Evolutionary conservation across 92 coral and sea anemone species (phyloP), one percentile per base, ranked within the genome.

Genomic region (Porites lobata): DNA sequence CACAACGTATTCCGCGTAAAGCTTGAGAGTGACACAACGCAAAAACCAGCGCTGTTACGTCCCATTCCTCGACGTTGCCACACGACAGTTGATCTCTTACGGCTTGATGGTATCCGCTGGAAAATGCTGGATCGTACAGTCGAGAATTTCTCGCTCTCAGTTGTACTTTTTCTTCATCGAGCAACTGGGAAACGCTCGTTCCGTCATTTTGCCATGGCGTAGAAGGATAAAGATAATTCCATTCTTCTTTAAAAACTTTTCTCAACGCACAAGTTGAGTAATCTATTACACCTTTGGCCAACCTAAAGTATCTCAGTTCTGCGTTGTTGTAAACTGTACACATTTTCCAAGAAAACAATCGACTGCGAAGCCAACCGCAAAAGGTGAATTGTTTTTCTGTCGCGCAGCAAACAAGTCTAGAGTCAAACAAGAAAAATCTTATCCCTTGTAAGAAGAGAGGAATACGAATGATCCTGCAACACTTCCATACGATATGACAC

Each of bases 31-130:
- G 70, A 1, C 57, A 77, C 1, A 86, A 9, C 69, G 85, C 90
- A 38, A 78, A 78, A 1, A 78, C 85, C 20, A 86, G 69, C 8
- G 85, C 51, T 4, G 84, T 79, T 51, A 79, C 84, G 14, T 86
- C 90, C 90, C 90, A 86, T 68, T 86, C 90, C 43, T 86, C 77
- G 8, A 86, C 90, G 58, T 86, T 32, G 4, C 90, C 90, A 52
- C 9, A 9, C 8, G 69, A 54, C 68, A 86, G 43, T 7, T 78
- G 24, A 26, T 86, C 78, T 70, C 38, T 86, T 32, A 86, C 78
- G 56, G 38, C 32, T 29, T 29, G 84, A 12, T 77, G 66, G 50
- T 86, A 86, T 1, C 78, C 90, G 10, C n/a, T 43, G 7, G 20
- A 13, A 47, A 66, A 78, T 61, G 71, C 71, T 69, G 90, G 84